Conservation (phyloP, 2,113 vertebrate genomes). For the Phalacrocorax pelagicus region DNA sequence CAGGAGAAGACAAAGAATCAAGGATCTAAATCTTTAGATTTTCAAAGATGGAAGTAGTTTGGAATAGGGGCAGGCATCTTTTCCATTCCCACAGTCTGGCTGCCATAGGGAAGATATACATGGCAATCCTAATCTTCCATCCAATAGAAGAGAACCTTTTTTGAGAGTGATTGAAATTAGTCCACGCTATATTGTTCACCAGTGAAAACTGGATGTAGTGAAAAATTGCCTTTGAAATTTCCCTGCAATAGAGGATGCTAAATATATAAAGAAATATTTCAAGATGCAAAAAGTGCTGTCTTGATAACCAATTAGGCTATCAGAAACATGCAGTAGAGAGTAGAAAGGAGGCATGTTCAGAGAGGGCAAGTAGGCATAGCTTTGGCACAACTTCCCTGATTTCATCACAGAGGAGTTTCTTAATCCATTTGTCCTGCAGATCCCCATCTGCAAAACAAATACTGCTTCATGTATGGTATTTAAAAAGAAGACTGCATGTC, state of each 20-base stretch:
- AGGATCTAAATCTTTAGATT: not conserved
- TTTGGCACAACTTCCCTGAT: not conserved
- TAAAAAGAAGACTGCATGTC: not conserved
- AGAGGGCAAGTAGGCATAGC: no score
- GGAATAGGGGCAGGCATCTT: not conserved
- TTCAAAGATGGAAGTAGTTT: not conserved
- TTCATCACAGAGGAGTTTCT: not conserved
- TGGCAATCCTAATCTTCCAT: not conserved
- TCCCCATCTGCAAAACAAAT: not conserved
- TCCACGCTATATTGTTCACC: not conserved
- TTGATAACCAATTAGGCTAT: not conserved
- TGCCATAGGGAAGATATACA: fast-evolving
- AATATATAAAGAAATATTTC: not conserved
- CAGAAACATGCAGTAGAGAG: not conserved
- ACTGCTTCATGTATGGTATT: fast-evolving
- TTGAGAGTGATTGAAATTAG: not conserved
- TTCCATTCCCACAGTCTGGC: not conserved
- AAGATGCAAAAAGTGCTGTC: not conserved
- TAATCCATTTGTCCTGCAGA: not conserved
- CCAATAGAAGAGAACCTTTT: not conserved
- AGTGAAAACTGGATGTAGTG: not conserved
- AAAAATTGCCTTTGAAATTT: not conserved
- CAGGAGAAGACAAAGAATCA: constrained; percentile 47
- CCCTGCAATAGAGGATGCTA: not conserved
- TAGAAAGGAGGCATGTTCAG: not conserved